A percentile compares a stretch with the other conserved stretches of the same genome.
Conservation (phyloP, 2,797 vertebrate species). For the Enteromius unitaeniatus region DNA sequence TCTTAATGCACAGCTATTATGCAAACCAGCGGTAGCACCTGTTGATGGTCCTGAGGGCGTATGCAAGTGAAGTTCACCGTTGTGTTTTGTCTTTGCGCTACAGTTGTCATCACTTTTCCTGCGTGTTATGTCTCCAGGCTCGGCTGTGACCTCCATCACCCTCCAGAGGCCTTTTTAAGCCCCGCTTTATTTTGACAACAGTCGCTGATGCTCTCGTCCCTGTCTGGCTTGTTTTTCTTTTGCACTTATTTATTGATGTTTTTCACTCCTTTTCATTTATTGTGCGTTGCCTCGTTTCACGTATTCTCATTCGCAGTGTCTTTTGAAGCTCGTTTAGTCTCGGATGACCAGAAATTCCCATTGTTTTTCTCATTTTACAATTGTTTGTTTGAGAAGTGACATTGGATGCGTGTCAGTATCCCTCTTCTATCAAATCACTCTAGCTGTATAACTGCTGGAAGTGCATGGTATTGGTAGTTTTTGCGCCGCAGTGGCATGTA, state of each 20-base stretch:
- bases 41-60: constrained; percentile 8
- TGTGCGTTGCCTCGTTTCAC: not conserved
- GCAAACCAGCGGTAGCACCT: constrained; percentile 16
- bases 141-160: constrained; percentile 43
- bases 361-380: constrained; percentile 35
- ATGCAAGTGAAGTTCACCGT: constrained; percentile 17
- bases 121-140: constrained; percentile 48
- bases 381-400: constrained; percentile 29
- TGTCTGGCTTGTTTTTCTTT: no score
- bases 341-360: constrained; percentile 34
- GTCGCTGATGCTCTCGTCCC: not conserved
- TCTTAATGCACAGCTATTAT: not conserved
- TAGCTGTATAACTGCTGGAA: constrained; percentile 8
- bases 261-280: not conserved
- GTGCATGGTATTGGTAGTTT: constrained; percentile 26
- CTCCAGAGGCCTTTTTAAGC: constrained; percentile 6
- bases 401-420: constrained; percentile 15
- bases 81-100: constrained; percentile 51
- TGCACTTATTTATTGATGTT: not conserved
- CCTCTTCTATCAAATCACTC: not conserved
- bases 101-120: constrained; percentile 43
- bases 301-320: not conserved
- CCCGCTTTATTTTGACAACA: constrained; percentile 29
- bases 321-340: constrained; percentile 15
- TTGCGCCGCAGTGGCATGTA: not conserved